Base-by-base conservation (phyloP, 2,888 invertebrate species). In the Hydropsyche betteni region DNA sequence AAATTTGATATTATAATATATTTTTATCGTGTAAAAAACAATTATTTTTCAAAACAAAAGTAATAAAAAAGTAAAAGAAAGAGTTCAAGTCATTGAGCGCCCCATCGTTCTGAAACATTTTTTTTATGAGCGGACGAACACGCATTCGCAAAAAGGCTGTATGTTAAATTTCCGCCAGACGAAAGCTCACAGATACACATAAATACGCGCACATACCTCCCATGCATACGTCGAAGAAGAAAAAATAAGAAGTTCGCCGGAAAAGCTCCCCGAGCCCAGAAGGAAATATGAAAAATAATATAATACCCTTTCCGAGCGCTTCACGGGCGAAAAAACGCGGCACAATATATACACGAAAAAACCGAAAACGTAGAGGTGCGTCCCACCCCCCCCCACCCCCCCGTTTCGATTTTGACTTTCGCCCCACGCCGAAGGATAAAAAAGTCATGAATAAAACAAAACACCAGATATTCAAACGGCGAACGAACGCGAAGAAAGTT, bases 381-480 rank as follows among this genome's bases (percentile, higher is more conserved):
- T 36, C 12, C 44, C 44, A 4, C 10, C 1, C 44, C 6, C 44
- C 44, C 44, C 1, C 44, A 44, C 5, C 10, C 44, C 44, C 12
- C 36, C 64, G 33, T 64, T 14, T 64, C 64, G 64, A 36, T 64
- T 64, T 64, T 36, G 64, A 64, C 58, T 58, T 58, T 58, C 64
- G 34, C 36, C 12, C 34, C 12, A 64, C 64, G 64, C 64, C 36
- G 34, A 64, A 64, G 64, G 36, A 34, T 64, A 36, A 64, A 64
- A 61, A 72, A 72, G 55, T 72, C 72, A 72, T 72, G 72, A 72
- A 72, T 72, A 72, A 72, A 72, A 72, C 72, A 72, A 72, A 55
- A 72, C 55, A 72, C 12, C n/a, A 55, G 34, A 55, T 55, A 55
- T 72, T 55, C 24, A 72, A 55, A 55, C 34, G 24, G 36, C 38